These are phyloP conservation scores for Nemopilema nomurai DNA, from an alignment of 30 jellyfish, hydroid and myxozoan genomes.

Conservation along the genomic window DNA sequence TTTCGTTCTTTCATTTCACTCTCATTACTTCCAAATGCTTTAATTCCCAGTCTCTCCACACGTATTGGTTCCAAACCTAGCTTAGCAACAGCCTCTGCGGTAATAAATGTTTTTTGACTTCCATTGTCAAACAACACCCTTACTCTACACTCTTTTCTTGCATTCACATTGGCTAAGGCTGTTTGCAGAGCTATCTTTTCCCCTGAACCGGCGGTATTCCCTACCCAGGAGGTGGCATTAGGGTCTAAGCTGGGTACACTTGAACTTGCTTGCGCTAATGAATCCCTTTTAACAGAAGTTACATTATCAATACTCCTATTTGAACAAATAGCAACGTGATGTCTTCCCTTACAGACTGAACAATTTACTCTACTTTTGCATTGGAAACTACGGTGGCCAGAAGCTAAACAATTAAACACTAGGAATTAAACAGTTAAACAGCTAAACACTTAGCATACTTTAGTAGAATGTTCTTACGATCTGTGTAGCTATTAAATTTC, in stretches of 20 bases:
- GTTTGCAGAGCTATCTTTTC: slow-evolving; percentile 30
- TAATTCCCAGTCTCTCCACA: slow-evolving; percentile 12
- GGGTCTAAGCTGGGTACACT: slow-evolving; percentile 53
- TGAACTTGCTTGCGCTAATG: slow-evolving; percentile 25
- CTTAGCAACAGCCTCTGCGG: slow-evolving; percentile 23
- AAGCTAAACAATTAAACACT: slow-evolving; percentile 2
- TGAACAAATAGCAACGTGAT: slow-evolving; percentile 26
- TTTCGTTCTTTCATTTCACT: slow-evolving; percentile 4
- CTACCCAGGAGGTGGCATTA: slow-evolving; percentile 53
- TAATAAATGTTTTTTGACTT: slow-evolving; percentile 35
- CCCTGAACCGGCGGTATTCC: slow-evolving; percentile 24
- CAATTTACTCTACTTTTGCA: slow-evolving; percentile 10
- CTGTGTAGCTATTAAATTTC: neutral
- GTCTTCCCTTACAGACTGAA: slow-evolving; percentile 33
- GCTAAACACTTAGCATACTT: slow-evolving; percentile 25
- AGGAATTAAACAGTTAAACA: too few relatives aligned
- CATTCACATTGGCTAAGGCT: slow-evolving; percentile 33
- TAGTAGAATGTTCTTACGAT: slow-evolving; percentile 10
- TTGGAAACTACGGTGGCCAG: slow-evolving; percentile 29
- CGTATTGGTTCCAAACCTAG: neutral
- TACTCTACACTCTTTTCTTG: slow-evolving; percentile 1
- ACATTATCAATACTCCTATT: neutral
- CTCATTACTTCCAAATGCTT: slow-evolving; percentile 25
- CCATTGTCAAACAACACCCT: slow-evolving; percentile 48
- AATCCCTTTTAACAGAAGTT: neutral